Percentiles rank a stretch among this genome's conserved stretches.
These are phyloP conservation scores for Cliona cf. orientalis DNA, from an alignment of 37 sponge, comb jelly and placozoan species.

Conservation along the genomic window DNA sequence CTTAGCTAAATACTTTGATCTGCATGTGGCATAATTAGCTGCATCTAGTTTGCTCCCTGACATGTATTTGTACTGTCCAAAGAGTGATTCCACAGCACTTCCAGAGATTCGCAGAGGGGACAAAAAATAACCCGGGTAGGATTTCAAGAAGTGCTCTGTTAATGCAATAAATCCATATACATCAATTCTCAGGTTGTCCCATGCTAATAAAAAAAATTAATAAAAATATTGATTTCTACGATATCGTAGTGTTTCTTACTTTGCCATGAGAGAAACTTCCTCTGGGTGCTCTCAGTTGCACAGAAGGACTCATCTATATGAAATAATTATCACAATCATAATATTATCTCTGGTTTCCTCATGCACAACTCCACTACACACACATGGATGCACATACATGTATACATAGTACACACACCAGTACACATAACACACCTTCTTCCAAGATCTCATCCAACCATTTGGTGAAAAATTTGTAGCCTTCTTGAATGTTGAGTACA, in stretches of 20 bases:
- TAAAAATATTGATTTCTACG: background rate
- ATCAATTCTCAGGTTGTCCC: conserved; percentile 12
- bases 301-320: background rate
- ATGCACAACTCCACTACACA: no score
- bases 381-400: no score
- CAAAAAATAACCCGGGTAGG: conserved; percentile 4
- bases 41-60: background rate
- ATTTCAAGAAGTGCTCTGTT: background rate
- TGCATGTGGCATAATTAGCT: conserved; percentile 10
- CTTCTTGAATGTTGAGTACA: conserved; percentile 14
- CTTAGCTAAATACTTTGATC: background rate
- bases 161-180: conserved; percentile 13
- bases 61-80: conserved; percentile 2
- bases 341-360: background rate
- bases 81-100: conserved; percentile 35
- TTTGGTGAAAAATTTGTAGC: conserved; percentile 6
- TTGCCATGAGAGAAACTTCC: conserved; percentile 24
- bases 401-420: no score
- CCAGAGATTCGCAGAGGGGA: conserved; percentile 5
- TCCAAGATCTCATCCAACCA: conserved; percentile 1
- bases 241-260: conserved; percentile 12
- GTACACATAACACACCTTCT: conserved; percentile 17
- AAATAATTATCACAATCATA: background rate
- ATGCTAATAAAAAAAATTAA: background rate
- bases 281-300: background rate